Evolutionary conservation across 2,113 vertebrate genomes (phyloP), one percentile per base, ranked within the genome.

Genomic region (Hippocampus abdominalis): DNA sequence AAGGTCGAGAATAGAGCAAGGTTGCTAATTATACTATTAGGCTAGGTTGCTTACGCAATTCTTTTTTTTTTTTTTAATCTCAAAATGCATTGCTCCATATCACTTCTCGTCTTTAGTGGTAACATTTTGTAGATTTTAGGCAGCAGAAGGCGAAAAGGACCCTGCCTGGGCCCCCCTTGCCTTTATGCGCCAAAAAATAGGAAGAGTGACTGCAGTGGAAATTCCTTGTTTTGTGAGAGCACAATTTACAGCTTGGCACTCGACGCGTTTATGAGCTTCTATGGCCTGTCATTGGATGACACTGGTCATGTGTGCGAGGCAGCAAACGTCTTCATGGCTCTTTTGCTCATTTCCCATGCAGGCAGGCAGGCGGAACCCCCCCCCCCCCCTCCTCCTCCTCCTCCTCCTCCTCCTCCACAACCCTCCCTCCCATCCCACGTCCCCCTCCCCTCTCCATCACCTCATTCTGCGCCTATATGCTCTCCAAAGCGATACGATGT

Each of bases 171-270:
- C 63, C 63, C 40, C 40, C 32, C 40, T 46, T n/a, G 63, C 42
- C 63, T 64, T 54, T 68, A 53, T 42, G 66, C 66, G 46, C 20
- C 49, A 54, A 93, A 90, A 92, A 94, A 85, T 92, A 91, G 92
- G 91, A 92, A 93, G 94, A 94, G 95, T 93, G 96, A 94, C 95
- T 94, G 95, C 95, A 91, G 89, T 86, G 87, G 23, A 94, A 95
- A 97, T 96, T 96, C 95, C 95, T 98, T 97, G 98, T 97, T 98
- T 96, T 98, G 95, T 98, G 95, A 94, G 95, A 94, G 95, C 94
- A 97, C 94, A 97, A 99, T 99, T 99, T 99, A 99, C 97, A 96
- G 93, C 97, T 96, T 93, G 92, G 96, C 94, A 95, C 96, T 96
- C 93, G 95, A 96, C 92, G 92, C 95, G 97, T 98, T 98, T 97